Evolutionary conservation across 1,140 invertebrate species (phyloP), one percentile per base, ranked within the genome.

Genomic region (Hyposmocoma kahamanoa): DNA sequence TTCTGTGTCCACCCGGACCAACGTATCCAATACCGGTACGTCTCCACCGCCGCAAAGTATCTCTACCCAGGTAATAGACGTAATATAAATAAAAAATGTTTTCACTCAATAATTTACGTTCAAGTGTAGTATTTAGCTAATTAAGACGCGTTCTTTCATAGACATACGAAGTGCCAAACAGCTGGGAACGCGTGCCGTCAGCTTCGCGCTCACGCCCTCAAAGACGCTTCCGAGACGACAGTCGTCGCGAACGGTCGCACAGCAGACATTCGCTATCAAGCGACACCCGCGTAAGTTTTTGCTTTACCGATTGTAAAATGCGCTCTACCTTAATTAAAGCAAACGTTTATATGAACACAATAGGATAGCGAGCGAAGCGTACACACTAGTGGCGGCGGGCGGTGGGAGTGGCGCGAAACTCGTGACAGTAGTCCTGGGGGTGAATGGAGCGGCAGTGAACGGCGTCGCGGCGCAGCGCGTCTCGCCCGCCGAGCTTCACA

Each of bases 11-110:
- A n/a, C n/a, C n/a, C n/a, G n/a, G n/a, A n/a, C n/a, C 59, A 81
- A 63, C 13, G 71, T 79, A 8, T 77, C 76, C 0, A 82, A 71
- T 47, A 93, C 89, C 28, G 94, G 93, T 50, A 96, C 94, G 17
- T 96, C 94, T 15, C 94, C 94, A 42, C 93, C 94, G 26, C 94
- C 94, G 5, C 94, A 96, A 82, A 94, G 88, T 72, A 94, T 94
- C 62, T 94, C 94, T 20, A 96, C 94, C 20, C 95, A 96, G 90
- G 94, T 95, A 90, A 85, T 30, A 30, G 10, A n/a, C 13, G 28
- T 30, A 30, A 30, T n/a, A n/a, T n/a, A n/a, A n/a, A n/a, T n/a
- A n/a, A n/a, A n/a, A n/a, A n/a, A n/a, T n/a, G n/a, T n/a, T n/a
- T n/a, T n/a, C n/a, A n/a, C n/a, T n/a, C n/a, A n/a, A n/a, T n/a